Evolutionary conservation across 2,888 invertebrate genomes (phyloP).

Genomic region (Eubasilissa splendida): DNA sequence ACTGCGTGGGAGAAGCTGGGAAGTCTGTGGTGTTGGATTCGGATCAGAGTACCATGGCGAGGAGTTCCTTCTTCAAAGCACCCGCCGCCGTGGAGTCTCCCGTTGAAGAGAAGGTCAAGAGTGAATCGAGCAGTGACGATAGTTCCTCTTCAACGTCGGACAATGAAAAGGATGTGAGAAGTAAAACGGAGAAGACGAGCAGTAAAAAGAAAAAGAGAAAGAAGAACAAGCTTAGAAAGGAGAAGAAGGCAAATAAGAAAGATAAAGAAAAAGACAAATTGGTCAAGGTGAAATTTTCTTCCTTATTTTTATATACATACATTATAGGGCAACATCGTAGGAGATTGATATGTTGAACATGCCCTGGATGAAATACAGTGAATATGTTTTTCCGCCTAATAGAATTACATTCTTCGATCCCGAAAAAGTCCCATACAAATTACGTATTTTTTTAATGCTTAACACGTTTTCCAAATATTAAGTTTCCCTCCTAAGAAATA

Average conservation of each 20-base stretch:
- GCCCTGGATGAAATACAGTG: too few species aligned
- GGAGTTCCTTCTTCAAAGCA: conserved; percentile 19
- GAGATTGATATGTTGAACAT: too few species aligned
- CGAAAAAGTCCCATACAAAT: too few species aligned
- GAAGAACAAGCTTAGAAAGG: conserved; percentile 65
- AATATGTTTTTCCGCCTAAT: too few species aligned
- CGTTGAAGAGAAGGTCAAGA: conserved; percentile 1
- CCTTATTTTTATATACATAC: too few species aligned
- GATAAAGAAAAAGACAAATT: conserved; percentile 72
- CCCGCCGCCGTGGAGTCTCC: background rate
- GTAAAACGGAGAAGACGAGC: conserved; percentile 70
- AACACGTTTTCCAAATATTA: too few species aligned
- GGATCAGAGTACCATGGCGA: conserved; percentile 57
- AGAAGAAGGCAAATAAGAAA: conserved; percentile 70
- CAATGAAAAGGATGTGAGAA: conserved; percentile 67
- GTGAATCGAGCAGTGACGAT: conserved; percentile 57
- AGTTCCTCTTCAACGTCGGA: conserved; percentile 60
- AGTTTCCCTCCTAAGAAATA: too few species aligned
- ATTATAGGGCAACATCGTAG: too few species aligned
- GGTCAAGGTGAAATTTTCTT: conserved; percentile 66
- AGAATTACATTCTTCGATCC: too few species aligned
- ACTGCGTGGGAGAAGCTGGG: conserved; percentile 85
- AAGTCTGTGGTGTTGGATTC: conserved; percentile 67
- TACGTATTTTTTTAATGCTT: too few species aligned
- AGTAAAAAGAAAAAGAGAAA: conserved; percentile 71